A percentile compares a stretch with the other conserved stretches of the same genome.
Conservation (phyloP, 2,888 invertebrate species). For the Euzetes globulus region DNA sequence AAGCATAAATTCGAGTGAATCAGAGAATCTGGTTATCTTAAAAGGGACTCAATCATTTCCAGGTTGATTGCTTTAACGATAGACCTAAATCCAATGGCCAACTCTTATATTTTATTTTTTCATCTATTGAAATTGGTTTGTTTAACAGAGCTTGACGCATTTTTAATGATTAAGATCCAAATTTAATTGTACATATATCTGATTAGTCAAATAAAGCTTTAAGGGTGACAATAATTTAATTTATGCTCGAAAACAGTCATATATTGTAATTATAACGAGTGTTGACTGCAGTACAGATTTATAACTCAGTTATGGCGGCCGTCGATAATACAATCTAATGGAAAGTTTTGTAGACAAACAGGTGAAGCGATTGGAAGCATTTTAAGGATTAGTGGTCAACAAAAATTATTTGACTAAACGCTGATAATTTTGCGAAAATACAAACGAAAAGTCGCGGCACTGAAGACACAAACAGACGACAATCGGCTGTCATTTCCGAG, state of each 20-base stretch:
- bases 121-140: background rate
- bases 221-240: background rate
- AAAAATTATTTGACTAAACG: background rate
- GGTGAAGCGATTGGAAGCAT: background rate
- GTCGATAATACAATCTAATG: background rate
- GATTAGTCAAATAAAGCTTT: too few species aligned
- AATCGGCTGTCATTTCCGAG: background rate
- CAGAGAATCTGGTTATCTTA: too few species aligned
- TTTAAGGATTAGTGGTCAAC: background rate
- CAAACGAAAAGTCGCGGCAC: constrained; percentile 1
- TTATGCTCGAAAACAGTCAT: background rate
- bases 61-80: background rate
- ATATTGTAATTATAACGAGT: constrained; percentile 1
- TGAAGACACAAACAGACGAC: background rate
- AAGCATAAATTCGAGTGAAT: too few species aligned
- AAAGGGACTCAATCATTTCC: background rate
- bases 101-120: background rate
- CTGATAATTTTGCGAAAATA: background rate
- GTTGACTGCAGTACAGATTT: constrained; percentile 12
- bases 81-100: constrained; percentile 19
- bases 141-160: too few species aligned
- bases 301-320: constrained; percentile 11
- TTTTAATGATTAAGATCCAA: too few species aligned
- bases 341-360: background rate
- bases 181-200: too few species aligned